Base-by-base conservation (phyloP, 2,888 invertebrate genomes). In the Xanthia icteritia region DNA sequence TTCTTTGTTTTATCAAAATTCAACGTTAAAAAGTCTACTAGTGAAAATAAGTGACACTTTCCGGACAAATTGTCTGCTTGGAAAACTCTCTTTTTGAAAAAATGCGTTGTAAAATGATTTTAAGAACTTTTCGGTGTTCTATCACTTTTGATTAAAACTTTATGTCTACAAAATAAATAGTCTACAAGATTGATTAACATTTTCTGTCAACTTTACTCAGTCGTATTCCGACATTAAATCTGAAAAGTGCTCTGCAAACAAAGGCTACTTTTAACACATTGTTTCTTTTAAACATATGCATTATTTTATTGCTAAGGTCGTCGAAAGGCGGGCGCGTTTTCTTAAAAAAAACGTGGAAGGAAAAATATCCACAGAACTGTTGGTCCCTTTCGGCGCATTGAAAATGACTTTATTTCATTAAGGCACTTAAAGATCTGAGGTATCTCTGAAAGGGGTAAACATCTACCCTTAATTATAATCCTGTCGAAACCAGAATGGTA, bases 211-310 rank as follows among this genome's bases (percentile, higher is more conserved):
- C 39, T 27, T 31, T 51, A 42, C 31, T 23, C 6, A 15, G 27
- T 72, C 39, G 48, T 72, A 51, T 27, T n/a, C 23, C 9, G 2
- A 17, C 39, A 39, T 31, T 39, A 31, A 61, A 51, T 27, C 27
- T 23, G 39, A 73, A 74, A 73, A 74, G 61, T 61, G 13, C 8
- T 51, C 39, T 72, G 45, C 70, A 20, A 74, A 60, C 70, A 20
- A 74, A 60, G 9, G 20, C 48, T 51, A 51, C 20, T 17, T 61
- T 51, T 27, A 5, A 61, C 17, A 73, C 39, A 51, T 61, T 51
- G 51, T 74, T 74, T 72, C 48, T 51, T 70, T 39, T 27, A 11
- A 58, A 72, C 17, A 48, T 20, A 51, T 23, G 20, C n/a, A 74
- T 48, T 39, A 58, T 27, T 60, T 60, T 58, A 58, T 58, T 48